A percentile compares a stretch with the other conserved stretches of the same genome.
phyloP scores from a whole-genome alignment of 2,113 vertebrate species.

The Petroica traversi region DNA sequence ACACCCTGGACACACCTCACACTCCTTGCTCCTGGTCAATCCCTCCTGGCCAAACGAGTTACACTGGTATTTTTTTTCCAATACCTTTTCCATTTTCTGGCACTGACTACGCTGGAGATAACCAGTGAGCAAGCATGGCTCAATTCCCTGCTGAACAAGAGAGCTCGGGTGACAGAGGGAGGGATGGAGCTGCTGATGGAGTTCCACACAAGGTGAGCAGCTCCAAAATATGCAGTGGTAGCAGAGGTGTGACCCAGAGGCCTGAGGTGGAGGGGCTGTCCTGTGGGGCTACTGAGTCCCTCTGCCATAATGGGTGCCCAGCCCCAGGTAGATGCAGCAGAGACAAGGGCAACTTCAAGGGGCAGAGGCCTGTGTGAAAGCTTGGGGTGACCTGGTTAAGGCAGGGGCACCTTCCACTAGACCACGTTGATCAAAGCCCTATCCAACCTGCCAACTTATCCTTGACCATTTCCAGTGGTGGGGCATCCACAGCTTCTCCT shows the following conservation, averaged over 20 bases:
- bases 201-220: not conserved
- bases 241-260: not conserved
- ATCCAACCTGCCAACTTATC: not conserved
- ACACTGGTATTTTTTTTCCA: not conserved
- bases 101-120: fast-evolving
- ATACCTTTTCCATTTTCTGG: not conserved
- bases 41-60: not conserved
- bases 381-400: not conserved
- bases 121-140: not conserved
- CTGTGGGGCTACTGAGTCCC: not conserved
- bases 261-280: fast-evolving
- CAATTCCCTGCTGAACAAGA: not conserved
- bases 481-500: not conserved
- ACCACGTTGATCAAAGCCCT: not conserved
- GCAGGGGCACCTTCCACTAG: not conserved
- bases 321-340: not conserved
- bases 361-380: not conserved
- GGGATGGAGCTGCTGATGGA: not conserved
- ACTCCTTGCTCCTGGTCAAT: not conserved
- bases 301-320: not conserved
- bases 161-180: not conserved
- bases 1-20: not conserved
- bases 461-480: not conserved
- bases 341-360: not conserved
- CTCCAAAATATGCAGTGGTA: fast-evolving